Conservation (phyloP, 2,888 invertebrate genomes). For the Patella pellucida region DNA sequence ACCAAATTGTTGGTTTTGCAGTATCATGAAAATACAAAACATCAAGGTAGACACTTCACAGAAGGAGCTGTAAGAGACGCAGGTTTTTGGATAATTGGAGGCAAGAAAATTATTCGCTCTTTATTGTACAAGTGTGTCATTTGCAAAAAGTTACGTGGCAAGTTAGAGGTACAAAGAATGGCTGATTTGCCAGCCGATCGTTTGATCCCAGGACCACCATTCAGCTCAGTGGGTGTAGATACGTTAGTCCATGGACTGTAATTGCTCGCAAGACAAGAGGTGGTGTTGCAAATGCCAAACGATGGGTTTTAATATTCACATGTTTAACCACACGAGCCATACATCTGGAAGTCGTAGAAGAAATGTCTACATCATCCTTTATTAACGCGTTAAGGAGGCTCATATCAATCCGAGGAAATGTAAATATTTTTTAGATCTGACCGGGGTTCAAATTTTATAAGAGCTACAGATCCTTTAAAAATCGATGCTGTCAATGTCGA, state of each 20-base stretch:
- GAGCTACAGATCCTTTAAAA: slow-evolving; percentile 22
- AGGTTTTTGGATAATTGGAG: slow-evolving; percentile 33
- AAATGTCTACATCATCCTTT: slow-evolving; percentile 31
- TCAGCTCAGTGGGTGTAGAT: slow-evolving; percentile 37
- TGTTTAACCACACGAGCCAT: slow-evolving; percentile 33
- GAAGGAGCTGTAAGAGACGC: slow-evolving; percentile 30
- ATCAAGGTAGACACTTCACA: slow-evolving; percentile 31
- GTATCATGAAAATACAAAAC: slow-evolving; percentile 31
- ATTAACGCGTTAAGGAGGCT: slow-evolving; percentile 35
- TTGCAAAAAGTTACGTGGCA: slow-evolving; percentile 30
- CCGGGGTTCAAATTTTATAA: slow-evolving; percentile 34
- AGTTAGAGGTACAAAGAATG: slow-evolving; percentile 30
- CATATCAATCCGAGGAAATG: slow-evolving; percentile 28
- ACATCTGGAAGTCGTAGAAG: slow-evolving; percentile 37
- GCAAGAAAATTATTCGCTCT: slow-evolving; percentile 19
- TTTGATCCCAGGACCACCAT: slow-evolving; percentile 31
- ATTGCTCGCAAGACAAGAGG: slow-evolving; percentile 29
- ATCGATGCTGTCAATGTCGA: background rate
- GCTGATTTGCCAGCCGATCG: slow-evolving; percentile 36
- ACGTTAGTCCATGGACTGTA: slow-evolving; percentile 33
- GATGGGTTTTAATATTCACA: slow-evolving; percentile 38
- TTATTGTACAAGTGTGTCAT: slow-evolving; percentile 29
- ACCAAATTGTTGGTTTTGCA: slow-evolving; percentile 27
- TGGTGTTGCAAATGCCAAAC: slow-evolving; percentile 33
- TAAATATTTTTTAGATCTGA: slow-evolving; percentile 30